phyloP scores from a whole-genome alignment of 2,113 vertebrate species.

The Sterna hirundo region DNA sequence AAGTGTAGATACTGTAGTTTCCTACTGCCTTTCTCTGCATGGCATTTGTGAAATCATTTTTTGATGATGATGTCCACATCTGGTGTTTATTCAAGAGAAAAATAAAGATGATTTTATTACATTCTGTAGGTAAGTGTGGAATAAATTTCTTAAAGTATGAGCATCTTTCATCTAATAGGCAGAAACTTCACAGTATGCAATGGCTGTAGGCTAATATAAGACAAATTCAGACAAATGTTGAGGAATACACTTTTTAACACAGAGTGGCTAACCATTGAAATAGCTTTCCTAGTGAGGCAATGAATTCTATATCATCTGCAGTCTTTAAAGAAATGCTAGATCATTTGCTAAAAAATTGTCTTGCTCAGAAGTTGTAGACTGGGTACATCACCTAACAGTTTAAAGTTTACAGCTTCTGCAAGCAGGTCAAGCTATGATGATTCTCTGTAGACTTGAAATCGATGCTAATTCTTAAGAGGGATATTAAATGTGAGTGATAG shows the following conservation, averaged over 20 bases:
- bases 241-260: not conserved
- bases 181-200: not conserved
- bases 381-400: not conserved
- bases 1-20: not conserved
- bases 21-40: not conserved
- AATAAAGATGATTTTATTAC: not conserved
- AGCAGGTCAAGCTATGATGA: not conserved
- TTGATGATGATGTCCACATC: not conserved
- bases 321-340: not conserved
- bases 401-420: not conserved
- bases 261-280: not conserved
- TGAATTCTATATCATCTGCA: not conserved
- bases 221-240: not conserved
- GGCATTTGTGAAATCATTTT: not conserved
- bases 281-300: not conserved
- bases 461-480: not conserved
- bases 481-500: not conserved
- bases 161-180: not conserved
- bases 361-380: not conserved
- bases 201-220: not conserved
- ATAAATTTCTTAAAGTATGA: not conserved
- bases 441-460: not conserved
- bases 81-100: not conserved
- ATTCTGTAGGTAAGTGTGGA: not conserved
- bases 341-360: not conserved